These are phyloP conservation scores for Schlechtendalia chinensis DNA, from an alignment of 1,140 invertebrate genomes.

Conservation along the genomic window DNA sequence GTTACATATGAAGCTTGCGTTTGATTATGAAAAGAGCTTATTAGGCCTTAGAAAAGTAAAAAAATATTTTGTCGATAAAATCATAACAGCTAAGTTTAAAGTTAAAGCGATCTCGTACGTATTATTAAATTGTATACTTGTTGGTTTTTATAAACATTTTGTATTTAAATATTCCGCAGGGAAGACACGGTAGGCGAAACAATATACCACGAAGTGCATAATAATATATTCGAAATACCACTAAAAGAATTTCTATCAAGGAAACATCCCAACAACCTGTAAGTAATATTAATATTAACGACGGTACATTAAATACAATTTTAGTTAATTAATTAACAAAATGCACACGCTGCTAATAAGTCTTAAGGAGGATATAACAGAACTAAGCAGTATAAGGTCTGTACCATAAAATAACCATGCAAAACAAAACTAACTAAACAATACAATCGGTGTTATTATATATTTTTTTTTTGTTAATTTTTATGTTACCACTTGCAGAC, in stretches of 20 bases:
- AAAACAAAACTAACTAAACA: no score
- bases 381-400: not conserved
- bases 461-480: not conserved
- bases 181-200: conserved; percentile 10
- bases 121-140: not conserved
- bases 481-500: not conserved
- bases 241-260: not conserved
- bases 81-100: conserved; percentile 54
- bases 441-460: no score
- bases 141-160: not conserved
- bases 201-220: conserved; percentile 6
- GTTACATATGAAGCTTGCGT: conserved; percentile 63
- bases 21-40: conserved; percentile 68
- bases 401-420: not conserved
- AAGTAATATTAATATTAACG: conserved; percentile 5
- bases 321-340: not conserved
- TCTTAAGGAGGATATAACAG: not conserved
- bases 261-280: conserved; percentile 19
- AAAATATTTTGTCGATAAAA: conserved; percentile 66
- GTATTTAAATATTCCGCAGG: not conserved
- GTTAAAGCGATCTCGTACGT: conserved; percentile 35
- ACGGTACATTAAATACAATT: not conserved
- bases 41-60: conserved; percentile 70
- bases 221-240: conserved; percentile 3
- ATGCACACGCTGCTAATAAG: not conserved